phyloP scores from a whole-genome alignment of 2,797 vertebrate genomes.

The Tauraco hartlaubi region DNA sequence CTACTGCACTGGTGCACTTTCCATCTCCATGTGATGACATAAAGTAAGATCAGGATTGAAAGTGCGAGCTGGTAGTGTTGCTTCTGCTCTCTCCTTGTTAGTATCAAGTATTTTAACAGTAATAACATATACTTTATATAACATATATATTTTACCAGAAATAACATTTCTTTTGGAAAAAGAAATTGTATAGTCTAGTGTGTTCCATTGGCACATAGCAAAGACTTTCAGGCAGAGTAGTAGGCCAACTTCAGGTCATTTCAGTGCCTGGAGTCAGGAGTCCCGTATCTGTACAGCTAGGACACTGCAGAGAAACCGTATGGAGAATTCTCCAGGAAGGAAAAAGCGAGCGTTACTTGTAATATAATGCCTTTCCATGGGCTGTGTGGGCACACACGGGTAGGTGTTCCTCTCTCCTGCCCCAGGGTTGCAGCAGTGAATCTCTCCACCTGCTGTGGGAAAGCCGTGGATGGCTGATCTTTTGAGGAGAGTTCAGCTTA shows the following conservation, averaged over 20 bases:
- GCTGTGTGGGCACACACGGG: accelerated
- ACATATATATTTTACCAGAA: neutral
- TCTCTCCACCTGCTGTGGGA: neutral
- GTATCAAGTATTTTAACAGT: neutral
- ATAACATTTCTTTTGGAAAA: neutral
- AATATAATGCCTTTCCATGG: neutral
- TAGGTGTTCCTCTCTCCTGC: neutral
- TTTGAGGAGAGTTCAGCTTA: neutral
- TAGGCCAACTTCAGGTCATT: neutral
- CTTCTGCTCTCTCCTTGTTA: neutral
- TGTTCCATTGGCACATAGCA: neutral
- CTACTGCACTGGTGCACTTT: neutral
- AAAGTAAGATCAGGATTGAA: neutral
- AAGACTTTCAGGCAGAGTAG: neutral
- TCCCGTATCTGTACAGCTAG: neutral
- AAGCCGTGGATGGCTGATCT: neutral
- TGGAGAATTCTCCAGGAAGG: neutral
- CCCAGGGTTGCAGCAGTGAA: neutral
- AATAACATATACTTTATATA: neutral
- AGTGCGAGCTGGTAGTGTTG: neutral
- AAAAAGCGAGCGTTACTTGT: neutral
- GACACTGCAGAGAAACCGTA: neutral
- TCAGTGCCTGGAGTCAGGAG: neutral
- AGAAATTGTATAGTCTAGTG: accelerated
- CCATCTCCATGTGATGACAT: accelerated